Evolutionary conservation across 2,113 vertebrate genomes (phyloP).

Genomic region (Dipodomys stephensi): DNA sequence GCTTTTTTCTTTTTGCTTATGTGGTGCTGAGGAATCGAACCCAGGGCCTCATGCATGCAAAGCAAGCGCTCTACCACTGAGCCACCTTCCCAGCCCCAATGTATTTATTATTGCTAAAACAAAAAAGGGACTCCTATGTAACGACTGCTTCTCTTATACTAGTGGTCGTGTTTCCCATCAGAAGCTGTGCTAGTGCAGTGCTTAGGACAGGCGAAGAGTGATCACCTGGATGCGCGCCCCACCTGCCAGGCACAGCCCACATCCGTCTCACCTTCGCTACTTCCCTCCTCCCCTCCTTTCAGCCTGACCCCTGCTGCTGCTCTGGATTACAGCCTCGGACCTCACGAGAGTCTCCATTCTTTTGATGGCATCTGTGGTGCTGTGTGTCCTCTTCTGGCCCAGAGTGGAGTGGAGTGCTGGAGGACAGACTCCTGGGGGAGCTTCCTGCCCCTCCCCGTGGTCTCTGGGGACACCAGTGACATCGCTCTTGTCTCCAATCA

Average conservation of each 20-base stretch:
- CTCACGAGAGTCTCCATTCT: not conserved
- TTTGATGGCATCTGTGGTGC: not conserved
- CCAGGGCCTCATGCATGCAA: no score
- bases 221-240: no score
- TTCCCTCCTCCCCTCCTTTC: not conserved
- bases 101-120: not conserved
- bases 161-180: not conserved
- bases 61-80: no score
- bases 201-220: no score
- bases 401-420: not conserved
- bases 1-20: no score
- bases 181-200: no score
- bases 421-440: not conserved
- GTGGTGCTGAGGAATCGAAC: no score
- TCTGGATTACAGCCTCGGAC: not conserved
- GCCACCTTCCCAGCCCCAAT: not conserved
- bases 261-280: not conserved
- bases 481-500: not conserved
- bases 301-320: not conserved
- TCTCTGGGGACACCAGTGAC: not conserved
- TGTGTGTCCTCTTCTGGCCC: not conserved
- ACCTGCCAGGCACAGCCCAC: not conserved
- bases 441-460: not conserved
- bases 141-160: not conserved
- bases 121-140: not conserved